A percentile compares a stretch with the other conserved stretches of the same genome.
These are phyloP conservation scores for Garra rufa DNA, from an alignment of 2,113 vertebrate species.

Conservation along the genomic window DNA sequence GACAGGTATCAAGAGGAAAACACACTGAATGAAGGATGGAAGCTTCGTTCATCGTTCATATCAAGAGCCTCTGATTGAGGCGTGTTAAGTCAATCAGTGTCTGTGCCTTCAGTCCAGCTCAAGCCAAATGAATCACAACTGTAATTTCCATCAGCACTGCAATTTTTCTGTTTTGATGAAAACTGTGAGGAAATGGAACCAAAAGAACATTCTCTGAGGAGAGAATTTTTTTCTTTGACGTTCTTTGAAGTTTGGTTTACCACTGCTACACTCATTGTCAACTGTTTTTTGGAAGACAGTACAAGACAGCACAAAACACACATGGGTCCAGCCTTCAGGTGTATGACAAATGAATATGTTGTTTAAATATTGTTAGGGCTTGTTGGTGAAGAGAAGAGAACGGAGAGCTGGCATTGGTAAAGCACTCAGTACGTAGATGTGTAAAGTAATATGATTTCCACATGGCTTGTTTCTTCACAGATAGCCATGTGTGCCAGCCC, in stretches of 20 bases:
- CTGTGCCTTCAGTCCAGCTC: neutral
- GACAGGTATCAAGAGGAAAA: slow-evolving; percentile 43
- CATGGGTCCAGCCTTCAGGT: slow-evolving; percentile 4
- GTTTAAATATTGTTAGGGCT: slow-evolving; percentile 51
- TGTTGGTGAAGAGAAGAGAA: slow-evolving; percentile 23
- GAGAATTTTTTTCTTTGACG: neutral
- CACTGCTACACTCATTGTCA: neutral
- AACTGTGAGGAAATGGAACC: neutral
- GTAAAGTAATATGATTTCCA: slow-evolving; percentile 55
- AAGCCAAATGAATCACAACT: slow-evolving; percentile 7
- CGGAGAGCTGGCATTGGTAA: slow-evolving; percentile 19
- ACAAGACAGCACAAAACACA: slow-evolving; percentile 7
- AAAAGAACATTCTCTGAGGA: neutral
- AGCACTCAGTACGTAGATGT: slow-evolving; percentile 32
- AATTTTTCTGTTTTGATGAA: neutral
- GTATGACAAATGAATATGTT: slow-evolving; percentile 52
- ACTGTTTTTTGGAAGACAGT: neutral
- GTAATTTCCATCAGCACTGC: slow-evolving; percentile 8
- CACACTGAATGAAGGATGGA: slow-evolving; percentile 12
- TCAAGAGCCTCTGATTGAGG: neutral
- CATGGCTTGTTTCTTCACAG: slow-evolving; percentile 40
- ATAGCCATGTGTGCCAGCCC: slow-evolving; percentile 22
- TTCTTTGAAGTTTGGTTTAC: neutral
- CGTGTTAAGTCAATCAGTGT: neutral
- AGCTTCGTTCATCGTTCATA: neutral